A percentile compares a stretch with the other conserved stretches of the same genome.
Conservation (phyloP, 2,797 vertebrate species). For the Trachurus trachurus region DNA sequence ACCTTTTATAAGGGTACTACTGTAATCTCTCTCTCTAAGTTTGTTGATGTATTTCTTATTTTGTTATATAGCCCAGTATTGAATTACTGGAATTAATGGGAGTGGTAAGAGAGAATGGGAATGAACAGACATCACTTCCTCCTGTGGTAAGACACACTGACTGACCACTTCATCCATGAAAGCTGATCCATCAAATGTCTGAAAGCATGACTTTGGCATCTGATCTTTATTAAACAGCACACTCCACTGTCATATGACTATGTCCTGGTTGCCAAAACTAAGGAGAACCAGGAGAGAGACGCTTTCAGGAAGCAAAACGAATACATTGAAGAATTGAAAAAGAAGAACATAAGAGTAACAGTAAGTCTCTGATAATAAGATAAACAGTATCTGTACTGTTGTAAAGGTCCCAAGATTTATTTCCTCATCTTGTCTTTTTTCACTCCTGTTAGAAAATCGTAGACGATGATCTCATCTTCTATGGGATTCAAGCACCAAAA, state of each 20-base stretch:
- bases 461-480: conserved; percentile 85
- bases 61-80: conserved; percentile 81
- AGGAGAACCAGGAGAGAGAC: conserved; percentile 48
- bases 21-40: background rate
- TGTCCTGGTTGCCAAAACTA: conserved; percentile 87
- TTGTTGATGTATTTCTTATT: conserved; percentile 4
- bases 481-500: conserved; percentile 88
- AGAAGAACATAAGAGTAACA: conserved; percentile 87
- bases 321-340: conserved; percentile 86
- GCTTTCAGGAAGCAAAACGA: conserved; percentile 76
- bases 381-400: background rate
- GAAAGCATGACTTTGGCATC: background rate
- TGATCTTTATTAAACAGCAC: conserved; percentile 65
- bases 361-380: conserved; percentile 75
- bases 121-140: conserved; percentile 65
- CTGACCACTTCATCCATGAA: background rate
- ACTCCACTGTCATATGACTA: conserved; percentile 87
- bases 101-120: conserved; percentile 84
- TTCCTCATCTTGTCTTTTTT: background rate
- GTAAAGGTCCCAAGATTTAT: background rate
- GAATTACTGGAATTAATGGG: conserved; percentile 83
- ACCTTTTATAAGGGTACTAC: background rate
- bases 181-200: background rate
- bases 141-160: conserved; percentile 75
- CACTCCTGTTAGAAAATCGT: conserved; percentile 75